Base-by-base conservation (phyloP, 2,797 vertebrate genomes). In the Clarias fuscus region DNA sequence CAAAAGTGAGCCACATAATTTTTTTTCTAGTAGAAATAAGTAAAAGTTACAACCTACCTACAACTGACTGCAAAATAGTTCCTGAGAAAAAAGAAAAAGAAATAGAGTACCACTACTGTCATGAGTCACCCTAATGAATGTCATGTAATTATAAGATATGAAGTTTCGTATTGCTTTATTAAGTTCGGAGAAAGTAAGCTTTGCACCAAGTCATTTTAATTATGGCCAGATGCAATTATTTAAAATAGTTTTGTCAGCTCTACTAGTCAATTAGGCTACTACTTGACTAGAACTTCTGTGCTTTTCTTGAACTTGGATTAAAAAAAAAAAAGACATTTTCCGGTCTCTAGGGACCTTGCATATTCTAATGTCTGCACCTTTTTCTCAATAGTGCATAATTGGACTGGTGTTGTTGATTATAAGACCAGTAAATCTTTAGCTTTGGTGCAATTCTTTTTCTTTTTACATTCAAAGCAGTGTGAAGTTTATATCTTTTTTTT, bases 141-240 rank as follows among this genome's bases (percentile, higher is more conserved):
- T 84, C 86, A 88, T 78, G 87, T 89, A 87, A 88, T 89, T 92
- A 87, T 82, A 88, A 89, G 85, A 89, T 90, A 81, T 85, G 62
- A 89, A 65, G 89, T 88, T 89, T 88, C 53, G 22, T 77, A 86
- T 80, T 87, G 83, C 88, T 90, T 84, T 91, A 91, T 90, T 90
- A 91, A 89, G 89, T 89, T 88, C 77, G 85, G 68, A 80, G 77
- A 89, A 84, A 88, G 82, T 86, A 86, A 83, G 81, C 84, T 89
- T 87, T 83, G 88, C 90, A 88, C 87, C 48, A 83, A 48, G 78
- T 85, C 88, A 75, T 91, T 91, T 91, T 91, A 91, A 92, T 90
- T 89, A 91, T 87, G 87, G 88, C 87, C 89, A 87, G 53, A 14
- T 87, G 89, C 89, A 92, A 91, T 92, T 92, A 92, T 91, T 87